Percentiles rank a stretch among this genome's conserved stretches.
Evolutionary conservation across 2,797 vertebrate genomes (phyloP).

Genomic region (Bradypus variegatus): DNA sequence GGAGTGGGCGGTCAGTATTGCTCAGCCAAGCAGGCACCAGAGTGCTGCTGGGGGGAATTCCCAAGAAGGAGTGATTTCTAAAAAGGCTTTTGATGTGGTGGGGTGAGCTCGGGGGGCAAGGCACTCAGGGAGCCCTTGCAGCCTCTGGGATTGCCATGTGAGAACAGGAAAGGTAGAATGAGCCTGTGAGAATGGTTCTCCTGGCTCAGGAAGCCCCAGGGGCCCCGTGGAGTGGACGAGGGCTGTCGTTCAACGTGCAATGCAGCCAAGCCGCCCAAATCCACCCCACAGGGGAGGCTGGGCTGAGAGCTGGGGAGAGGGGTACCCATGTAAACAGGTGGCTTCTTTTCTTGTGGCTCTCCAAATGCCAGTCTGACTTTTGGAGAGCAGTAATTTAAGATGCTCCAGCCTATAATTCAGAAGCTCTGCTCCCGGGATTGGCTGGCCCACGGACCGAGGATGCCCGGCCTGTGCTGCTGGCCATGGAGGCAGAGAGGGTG

Average conservation of each 20-base stretch:
- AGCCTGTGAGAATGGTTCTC: background rate
- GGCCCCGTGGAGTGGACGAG: background rate
- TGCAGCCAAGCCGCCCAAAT: background rate
- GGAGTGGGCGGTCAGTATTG: background rate
- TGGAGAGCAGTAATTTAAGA: background rate
- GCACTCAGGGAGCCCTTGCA: background rate
- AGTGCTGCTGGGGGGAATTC: too few species aligned
- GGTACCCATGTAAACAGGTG: background rate
- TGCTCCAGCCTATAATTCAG: conserved; percentile 24
- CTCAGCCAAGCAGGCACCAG: background rate
- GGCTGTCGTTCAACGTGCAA: background rate
- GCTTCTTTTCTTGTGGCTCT: background rate
- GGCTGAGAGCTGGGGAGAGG: background rate
- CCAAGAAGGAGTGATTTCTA: background rate
- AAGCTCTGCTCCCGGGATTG: background rate
- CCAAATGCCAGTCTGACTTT: background rate
- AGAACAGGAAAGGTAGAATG: background rate
- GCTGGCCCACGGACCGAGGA: background rate
- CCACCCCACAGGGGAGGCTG: background rate
- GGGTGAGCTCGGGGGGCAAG: background rate
- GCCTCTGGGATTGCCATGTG: background rate
- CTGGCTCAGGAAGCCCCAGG: background rate
- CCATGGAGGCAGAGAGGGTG: background rate
- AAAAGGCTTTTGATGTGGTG: background rate
- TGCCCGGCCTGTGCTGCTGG: background rate